Evolutionary conservation across 1,140 invertebrate species (phyloP).

Genomic region (Leptonema lineaticorne): DNA sequence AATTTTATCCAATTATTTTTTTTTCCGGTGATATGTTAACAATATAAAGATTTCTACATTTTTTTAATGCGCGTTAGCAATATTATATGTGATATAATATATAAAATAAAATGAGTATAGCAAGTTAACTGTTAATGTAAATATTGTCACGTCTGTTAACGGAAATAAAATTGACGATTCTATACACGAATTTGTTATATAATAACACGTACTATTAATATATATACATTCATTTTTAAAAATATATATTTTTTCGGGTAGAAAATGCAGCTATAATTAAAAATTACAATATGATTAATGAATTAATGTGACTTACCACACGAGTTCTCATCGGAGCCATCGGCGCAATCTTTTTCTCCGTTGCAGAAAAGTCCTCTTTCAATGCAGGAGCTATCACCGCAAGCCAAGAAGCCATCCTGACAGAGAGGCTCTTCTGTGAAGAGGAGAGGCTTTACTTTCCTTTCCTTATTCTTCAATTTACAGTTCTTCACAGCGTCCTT

Average conservation of each 20-base stretch:
- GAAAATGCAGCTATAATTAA: no score
- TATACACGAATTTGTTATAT: no score
- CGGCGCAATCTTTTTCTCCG: constrained; percentile 85
- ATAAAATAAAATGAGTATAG: background rate
- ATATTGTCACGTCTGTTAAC: constrained; percentile 1
- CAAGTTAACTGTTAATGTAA: background rate
- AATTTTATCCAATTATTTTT: no score
- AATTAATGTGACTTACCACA: constrained; percentile 73
- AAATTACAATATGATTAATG: no score
- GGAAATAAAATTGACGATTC: no score
- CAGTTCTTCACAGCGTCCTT: constrained; percentile 92
- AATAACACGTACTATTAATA: no score
- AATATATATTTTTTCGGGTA: no score
- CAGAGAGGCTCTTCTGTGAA: constrained; percentile 91
- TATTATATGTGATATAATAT: background rate
- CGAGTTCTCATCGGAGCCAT: constrained; percentile 89
- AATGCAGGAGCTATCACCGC: constrained; percentile 83
- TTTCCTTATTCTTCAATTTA: constrained; percentile 86
- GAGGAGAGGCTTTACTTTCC: constrained; percentile 84
- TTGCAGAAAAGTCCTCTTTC: constrained; percentile 92
- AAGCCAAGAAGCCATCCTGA: constrained; percentile 81
- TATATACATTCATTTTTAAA: no score
- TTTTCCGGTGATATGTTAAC: no score
- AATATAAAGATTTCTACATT: no score
- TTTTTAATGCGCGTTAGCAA: no score